Evolutionary conservation across 1,140 invertebrate species (phyloP).

Genomic region (Bombus impatiens): DNA sequence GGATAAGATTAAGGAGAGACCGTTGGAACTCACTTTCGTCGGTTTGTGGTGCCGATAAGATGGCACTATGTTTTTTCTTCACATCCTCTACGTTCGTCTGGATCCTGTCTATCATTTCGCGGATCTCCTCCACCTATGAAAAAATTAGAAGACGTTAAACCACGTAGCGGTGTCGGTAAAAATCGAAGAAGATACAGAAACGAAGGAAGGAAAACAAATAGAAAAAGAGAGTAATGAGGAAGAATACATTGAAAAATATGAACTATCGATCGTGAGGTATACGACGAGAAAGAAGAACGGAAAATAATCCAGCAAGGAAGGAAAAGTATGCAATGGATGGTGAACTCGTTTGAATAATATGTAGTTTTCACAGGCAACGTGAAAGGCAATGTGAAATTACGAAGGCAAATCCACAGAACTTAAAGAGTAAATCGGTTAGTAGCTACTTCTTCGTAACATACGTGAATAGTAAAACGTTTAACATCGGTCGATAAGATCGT

Average conservation of each 20-base stretch:
- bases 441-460: too few species aligned
- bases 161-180: neutral
- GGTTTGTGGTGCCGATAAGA: slow-evolving; percentile 98
- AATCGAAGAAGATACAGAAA: too few species aligned
- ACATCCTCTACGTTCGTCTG: slow-evolving; percentile 99
- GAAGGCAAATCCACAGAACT: neutral
- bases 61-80: slow-evolving; percentile 99
- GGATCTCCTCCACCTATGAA: slow-evolving; percentile 97
- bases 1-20: neutral
- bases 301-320: neutral
- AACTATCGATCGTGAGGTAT: neutral
- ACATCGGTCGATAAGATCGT: neutral
- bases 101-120: slow-evolving; percentile 99
- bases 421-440: neutral
- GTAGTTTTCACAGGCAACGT: neutral
- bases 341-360: neutral
- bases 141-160: slow-evolving; percentile 16
- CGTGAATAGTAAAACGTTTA: neutral
- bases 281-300: neutral
- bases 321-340: neutral
- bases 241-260: neutral
- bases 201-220: too few species aligned
- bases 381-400: too few species aligned
- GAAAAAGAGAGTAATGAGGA: neutral
- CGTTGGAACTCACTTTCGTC: slow-evolving; percentile 95